Percentiles rank a stretch among this genome's conserved stretches.
Evolutionary conservation across 2,113 vertebrate genomes (phyloP).

Genomic region (Centrocercus urophasianus): DNA sequence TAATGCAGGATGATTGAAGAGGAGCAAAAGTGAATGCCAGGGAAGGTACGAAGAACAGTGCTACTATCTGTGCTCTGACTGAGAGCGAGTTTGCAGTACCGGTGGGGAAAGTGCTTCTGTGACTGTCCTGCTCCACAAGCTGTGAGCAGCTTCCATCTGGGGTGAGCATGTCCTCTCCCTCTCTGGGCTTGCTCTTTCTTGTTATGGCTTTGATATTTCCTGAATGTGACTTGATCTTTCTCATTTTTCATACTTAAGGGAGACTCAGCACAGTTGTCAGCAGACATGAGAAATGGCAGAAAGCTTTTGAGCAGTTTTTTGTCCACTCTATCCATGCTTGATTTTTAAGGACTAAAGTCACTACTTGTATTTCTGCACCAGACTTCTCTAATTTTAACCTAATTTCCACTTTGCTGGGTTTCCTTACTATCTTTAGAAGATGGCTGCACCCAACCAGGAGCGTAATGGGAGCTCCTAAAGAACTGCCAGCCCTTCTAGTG

Average conservation of each 20-base stretch:
- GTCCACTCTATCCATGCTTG: neutral
- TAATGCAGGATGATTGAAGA: neutral
- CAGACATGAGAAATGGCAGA: neutral
- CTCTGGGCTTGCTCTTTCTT: neutral
- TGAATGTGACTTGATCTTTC: neutral
- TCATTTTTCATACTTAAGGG: neutral
- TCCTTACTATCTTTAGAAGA: neutral
- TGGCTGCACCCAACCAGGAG: neutral
- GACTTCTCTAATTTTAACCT: constrained; percentile 40
- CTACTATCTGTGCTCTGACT: neutral
- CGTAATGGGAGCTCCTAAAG: neutral
- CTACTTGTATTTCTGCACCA: constrained; percentile 60
- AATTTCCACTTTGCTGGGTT: constrained; percentile 31
- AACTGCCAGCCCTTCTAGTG: neutral
- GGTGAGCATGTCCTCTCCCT: neutral
- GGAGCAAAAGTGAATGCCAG: neutral
- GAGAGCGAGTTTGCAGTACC: neutral
- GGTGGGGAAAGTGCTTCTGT: neutral
- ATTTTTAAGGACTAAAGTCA: constrained; percentile 27
- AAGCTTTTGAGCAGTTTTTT: constrained; percentile 27
- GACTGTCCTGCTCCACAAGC: neutral
- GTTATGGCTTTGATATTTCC: neutral
- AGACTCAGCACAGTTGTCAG: constrained; percentile 20
- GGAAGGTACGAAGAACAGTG: neutral
- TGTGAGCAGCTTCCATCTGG: neutral